Conservation (phyloP, 2,797 vertebrate species). For the Cichlasoma orientale region DNA sequence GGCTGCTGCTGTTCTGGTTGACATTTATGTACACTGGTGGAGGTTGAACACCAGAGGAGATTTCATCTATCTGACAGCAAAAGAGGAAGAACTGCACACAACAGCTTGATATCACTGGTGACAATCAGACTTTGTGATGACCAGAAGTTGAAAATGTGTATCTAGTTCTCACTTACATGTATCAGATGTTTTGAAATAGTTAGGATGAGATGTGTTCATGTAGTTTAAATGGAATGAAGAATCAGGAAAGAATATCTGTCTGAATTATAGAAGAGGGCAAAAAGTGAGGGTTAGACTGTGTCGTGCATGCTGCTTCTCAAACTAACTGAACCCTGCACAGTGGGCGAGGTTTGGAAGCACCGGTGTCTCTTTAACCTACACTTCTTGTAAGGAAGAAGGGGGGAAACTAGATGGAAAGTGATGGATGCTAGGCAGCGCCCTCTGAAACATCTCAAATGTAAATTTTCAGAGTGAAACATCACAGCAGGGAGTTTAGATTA, state of each 20-base stretch:
- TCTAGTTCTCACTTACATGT: neutral
- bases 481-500: constrained; percentile 9
- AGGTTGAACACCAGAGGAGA: neutral
- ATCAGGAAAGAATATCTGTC: neutral
- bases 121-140: neutral
- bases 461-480: neutral
- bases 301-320: neutral
- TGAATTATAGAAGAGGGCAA: neutral
- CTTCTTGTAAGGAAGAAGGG: neutral
- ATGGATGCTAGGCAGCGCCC: neutral
- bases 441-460: constrained; percentile 7
- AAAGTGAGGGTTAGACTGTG: neutral
- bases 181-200: neutral
- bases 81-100: neutral
- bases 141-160: neutral
- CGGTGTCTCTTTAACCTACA: constrained; percentile 10
- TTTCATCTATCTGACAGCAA: neutral
- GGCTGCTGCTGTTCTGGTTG: neutral
- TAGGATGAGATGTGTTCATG: neutral
- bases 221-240: neutral
- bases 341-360: neutral
- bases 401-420: neutral
- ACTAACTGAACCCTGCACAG: neutral
- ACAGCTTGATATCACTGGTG: neutral
- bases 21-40: constrained; percentile 10